Evolutionary conservation across 1,140 invertebrate species (phyloP), one percentile per base, ranked within the genome.

Genomic region (Lucilia cuprina): DNA sequence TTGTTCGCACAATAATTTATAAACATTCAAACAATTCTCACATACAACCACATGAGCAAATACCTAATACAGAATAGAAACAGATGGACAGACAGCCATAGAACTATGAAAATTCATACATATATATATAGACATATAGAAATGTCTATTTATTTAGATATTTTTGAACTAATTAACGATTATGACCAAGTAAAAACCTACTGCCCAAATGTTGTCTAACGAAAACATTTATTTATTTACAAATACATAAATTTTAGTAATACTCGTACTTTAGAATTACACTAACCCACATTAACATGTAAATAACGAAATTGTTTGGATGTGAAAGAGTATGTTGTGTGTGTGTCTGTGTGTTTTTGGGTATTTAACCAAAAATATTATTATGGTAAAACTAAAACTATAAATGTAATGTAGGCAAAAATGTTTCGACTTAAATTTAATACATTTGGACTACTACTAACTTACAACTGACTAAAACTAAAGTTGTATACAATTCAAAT

Each of bases 121-220:
- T 60, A 35, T n/a, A 41, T 30, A 25, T 41, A 34, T n/a, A 14
- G 5, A 30, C 25, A 10, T 70, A 25, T 21, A 21, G 2, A 49
- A n/a, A n/a, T 60, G 14, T 60, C 5, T 60, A 17, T n/a, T 17
- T 60, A 60, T 60, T 12, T n/a, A 60, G 55, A 21, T 70, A 70
- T 25, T 21, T 70, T 70, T 70, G n/a, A 70, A 75, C 83, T 84
- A 84, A 84, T 84, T 84, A 84, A 84, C 83, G 83, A 84, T 84
- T 84, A 84, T 84, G 83, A 75, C 77, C 50, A 21, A 70, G n/a
- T 70, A 21, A 21, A 70, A 70, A 70, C 19, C 65, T 21, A 70
- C 21, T 70, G 65, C n/a, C 65, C 65, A 70, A 70, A 70, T 70
- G 65, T 21, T 70, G 65, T 70, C n/a, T n/a, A 70, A 21, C 5